Percentiles rank a stretch among this genome's conserved stretches.
These are phyloP conservation scores for Leptocoma aspasia DNA, from an alignment of 2,113 vertebrate genomes.

Conservation along the genomic window DNA sequence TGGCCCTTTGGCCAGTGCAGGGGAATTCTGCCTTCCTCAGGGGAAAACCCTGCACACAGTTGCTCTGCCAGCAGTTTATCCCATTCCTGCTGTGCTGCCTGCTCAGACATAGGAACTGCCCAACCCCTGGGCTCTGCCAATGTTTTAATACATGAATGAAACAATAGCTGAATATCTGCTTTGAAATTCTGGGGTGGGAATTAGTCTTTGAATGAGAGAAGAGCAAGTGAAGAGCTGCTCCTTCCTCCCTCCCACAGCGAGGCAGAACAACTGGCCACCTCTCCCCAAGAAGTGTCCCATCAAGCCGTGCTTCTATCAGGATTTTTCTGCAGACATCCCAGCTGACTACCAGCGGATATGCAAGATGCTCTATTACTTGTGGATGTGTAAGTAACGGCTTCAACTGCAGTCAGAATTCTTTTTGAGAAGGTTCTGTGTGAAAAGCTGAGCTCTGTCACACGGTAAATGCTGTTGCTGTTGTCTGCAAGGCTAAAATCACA, in stretches of 20 bases:
- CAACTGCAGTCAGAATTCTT: not conserved
- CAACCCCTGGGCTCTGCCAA: not conserved
- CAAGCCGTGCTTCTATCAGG: conserved; percentile 96
- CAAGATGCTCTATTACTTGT: conserved; percentile 97
- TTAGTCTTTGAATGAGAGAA: accelerated
- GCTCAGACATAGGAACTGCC: not conserved
- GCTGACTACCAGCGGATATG: conserved; percentile 88
- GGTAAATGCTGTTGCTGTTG: not conserved
- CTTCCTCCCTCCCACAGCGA: conserved; percentile 66
- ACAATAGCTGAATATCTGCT: accelerated
- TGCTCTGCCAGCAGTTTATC: not conserved
- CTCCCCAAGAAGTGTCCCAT: conserved; percentile 84
- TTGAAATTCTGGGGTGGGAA: not conserved
- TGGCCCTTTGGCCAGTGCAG: not conserved
- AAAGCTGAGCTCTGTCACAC: not conserved
- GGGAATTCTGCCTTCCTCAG: not conserved
- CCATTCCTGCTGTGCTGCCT: not conserved
- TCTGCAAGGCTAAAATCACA: not conserved
- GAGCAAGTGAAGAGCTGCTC: not conserved
- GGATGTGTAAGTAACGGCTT: conserved; percentile 87
- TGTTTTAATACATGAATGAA: not conserved
- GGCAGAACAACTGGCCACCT: conserved; percentile 96
- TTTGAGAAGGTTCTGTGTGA: not conserved
- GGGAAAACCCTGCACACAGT: not conserved
- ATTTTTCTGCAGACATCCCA: conserved; percentile 94